phyloP scores from a whole-genome alignment of 2,113 vertebrate species.

The Erythrocercus mccallii region DNA sequence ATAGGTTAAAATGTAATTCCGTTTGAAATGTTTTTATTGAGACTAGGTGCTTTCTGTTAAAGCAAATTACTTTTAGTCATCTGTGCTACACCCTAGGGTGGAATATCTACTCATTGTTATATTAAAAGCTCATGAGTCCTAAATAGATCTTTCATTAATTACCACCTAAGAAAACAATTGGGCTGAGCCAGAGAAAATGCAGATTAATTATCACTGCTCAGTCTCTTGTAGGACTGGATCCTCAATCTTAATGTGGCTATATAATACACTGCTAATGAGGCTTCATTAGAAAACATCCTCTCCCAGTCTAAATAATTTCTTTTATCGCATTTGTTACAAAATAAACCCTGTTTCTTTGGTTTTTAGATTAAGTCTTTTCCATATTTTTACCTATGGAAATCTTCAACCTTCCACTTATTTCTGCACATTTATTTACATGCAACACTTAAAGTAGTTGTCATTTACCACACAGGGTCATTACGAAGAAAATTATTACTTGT shows the following conservation, averaged over 20 bases:
- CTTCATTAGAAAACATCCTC: neutral
- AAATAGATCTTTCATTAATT: constrained; percentile 19
- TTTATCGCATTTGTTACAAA: neutral
- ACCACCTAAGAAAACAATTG: neutral
- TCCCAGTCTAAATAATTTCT: neutral
- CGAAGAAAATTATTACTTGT: neutral
- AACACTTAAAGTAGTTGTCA: neutral
- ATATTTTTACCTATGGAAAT: neutral
- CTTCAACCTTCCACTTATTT: neutral
- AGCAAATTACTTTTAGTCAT: neutral
- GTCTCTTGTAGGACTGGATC: neutral
- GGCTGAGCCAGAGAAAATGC: neutral
- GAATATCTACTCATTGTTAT: neutral
- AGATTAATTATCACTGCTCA: constrained; percentile 3
- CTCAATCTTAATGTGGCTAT: neutral
- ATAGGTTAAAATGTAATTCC: neutral
- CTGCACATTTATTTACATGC: neutral
- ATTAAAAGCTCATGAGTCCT: neutral
- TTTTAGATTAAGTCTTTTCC: neutral
- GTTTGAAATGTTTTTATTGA: neutral
- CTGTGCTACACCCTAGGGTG: neutral
- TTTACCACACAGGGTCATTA: neutral
- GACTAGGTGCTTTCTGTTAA: neutral
- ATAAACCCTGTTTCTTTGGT: neutral
- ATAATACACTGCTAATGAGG: neutral